phyloP scores from a whole-genome alignment of 1,140 invertebrate genomes.

The Platyura marginata region DNA sequence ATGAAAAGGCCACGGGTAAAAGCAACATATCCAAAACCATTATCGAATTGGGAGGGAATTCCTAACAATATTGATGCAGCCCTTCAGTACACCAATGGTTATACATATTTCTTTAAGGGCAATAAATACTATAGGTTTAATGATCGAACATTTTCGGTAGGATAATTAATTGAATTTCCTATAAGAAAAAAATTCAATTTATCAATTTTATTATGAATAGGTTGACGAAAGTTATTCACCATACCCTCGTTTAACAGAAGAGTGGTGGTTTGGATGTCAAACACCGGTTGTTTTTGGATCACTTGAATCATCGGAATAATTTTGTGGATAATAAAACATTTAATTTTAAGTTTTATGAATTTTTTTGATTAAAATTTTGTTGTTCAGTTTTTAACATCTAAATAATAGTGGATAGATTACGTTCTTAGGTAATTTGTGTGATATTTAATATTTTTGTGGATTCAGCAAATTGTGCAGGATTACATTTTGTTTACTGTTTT shows the following conservation, averaged over 20 bases:
- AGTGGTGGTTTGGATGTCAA: conserved; percentile 87
- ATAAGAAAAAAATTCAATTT: conserved; percentile 6
- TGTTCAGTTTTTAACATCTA: not conserved
- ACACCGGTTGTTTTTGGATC: too few relatives aligned
- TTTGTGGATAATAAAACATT: too few relatives aligned
- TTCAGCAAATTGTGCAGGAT: not conserved
- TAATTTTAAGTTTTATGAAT: not conserved
- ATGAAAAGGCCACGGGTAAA: conserved; percentile 68
- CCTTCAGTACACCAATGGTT: conserved; percentile 82
- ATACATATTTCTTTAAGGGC: conserved; percentile 92
- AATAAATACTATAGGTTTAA: conserved; percentile 85
- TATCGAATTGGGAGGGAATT: conserved; percentile 81
- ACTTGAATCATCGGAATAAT: too few relatives aligned
- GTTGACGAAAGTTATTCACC: conserved; percentile 64
- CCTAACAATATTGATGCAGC: conserved; percentile 76
- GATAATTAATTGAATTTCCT: too few relatives aligned
- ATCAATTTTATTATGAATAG: conserved; percentile 22
- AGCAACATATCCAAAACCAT: conserved; percentile 68
- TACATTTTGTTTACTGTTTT: not conserved
- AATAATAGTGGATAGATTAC: not conserved
- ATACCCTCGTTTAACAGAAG: conserved; percentile 67
- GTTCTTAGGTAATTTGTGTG: not conserved
- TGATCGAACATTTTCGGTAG: conserved; percentile 74
- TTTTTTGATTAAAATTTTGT: not conserved
- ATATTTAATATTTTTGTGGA: not conserved